Conservation (phyloP, 1,140 invertebrate species). For the Trachymyrmex cornetzi region DNA sequence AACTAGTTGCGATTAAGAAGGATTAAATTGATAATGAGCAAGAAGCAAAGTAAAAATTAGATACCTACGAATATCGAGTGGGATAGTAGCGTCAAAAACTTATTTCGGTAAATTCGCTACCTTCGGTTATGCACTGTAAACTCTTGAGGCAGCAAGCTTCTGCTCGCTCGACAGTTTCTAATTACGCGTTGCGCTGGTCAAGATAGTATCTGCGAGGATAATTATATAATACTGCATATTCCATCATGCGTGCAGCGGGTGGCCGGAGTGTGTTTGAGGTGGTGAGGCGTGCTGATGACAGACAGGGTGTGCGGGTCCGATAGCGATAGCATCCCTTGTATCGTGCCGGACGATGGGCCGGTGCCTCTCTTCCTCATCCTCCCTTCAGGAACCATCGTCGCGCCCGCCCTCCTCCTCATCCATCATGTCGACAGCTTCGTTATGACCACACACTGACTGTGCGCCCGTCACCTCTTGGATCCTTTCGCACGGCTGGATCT, state of each 20-base stretch:
- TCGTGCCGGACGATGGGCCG: conserved; percentile 80
- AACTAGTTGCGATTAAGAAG: neutral
- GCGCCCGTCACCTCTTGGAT: conserved; percentile 68
- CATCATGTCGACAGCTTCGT: conserved; percentile 85
- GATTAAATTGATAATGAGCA: neutral
- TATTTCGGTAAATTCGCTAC: conserved; percentile 50
- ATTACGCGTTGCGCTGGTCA: conserved; percentile 75
- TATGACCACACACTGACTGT: conserved; percentile 83
- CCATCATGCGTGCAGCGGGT: conserved; percentile 79
- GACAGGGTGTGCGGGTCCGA: conserved; percentile 83
- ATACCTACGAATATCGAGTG: neutral
- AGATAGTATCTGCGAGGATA: conserved; percentile 78
- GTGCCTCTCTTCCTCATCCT: conserved; percentile 75
- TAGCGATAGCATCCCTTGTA: conserved; percentile 83
- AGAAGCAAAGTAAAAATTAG: neutral
- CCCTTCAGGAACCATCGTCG: conserved; percentile 79
- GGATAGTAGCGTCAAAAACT: neutral
- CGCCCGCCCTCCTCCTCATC: conserved; percentile 81
- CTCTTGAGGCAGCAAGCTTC: conserved; percentile 45
- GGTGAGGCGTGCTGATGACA: conserved; percentile 85
- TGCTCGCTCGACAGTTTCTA: conserved; percentile 77
- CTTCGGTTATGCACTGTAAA: conserved; percentile 64
- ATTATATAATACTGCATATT: conserved; percentile 82
- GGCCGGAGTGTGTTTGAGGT: conserved; percentile 84
- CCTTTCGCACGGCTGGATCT: conserved; percentile 74